Percentiles rank a stretch among this genome's conserved stretches.
Conservation (phyloP, 2,113 vertebrate genomes). For the Galbula dea region DNA sequence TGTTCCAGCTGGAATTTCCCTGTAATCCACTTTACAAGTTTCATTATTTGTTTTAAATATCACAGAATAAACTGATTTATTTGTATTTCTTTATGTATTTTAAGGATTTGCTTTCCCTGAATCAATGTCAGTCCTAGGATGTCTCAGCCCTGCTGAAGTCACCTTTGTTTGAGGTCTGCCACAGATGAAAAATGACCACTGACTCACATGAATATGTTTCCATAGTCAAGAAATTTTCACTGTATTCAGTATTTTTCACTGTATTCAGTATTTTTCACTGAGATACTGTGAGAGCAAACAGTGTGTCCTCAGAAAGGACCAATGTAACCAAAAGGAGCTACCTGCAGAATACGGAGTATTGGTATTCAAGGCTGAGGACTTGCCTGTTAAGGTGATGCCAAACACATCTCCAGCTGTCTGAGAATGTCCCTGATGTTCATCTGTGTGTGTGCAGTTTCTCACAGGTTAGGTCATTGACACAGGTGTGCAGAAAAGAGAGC, state of each 20-base stretch:
- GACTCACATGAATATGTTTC: neutral
- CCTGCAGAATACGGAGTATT: neutral
- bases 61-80: neutral
- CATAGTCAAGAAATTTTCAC: neutral
- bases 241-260: neutral
- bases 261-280: neutral
- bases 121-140: neutral
- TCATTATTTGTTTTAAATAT: neutral
- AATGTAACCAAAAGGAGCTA: neutral
- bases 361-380: too few relatives aligned
- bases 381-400: too few relatives aligned
- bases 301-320: neutral
- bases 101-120: neutral
- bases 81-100: neutral
- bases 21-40: neutral
- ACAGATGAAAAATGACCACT: neutral
- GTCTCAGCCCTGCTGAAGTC: neutral
- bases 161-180: neutral
- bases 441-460: neutral
- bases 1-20: neutral
- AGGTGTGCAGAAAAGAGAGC: neutral
- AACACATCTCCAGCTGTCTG: rapidly evolving
- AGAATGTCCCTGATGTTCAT: rapidly evolving
- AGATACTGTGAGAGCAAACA: neutral
- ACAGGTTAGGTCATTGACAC: rapidly evolving